Evolutionary conservation across 2,797 vertebrate species (phyloP).

Genomic region (Oreortyx pictus): DNA sequence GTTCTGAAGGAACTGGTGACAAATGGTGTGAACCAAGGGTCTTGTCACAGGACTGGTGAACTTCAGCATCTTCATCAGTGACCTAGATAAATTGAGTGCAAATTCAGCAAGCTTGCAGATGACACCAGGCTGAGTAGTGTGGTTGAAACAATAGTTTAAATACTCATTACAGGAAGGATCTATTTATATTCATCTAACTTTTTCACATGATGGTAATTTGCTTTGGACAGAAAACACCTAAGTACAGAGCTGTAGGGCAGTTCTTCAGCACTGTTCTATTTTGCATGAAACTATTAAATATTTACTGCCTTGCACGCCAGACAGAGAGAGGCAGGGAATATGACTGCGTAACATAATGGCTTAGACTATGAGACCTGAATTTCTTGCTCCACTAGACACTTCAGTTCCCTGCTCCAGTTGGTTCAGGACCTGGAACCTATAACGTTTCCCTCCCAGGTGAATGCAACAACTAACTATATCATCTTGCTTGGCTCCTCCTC

Average conservation of each 20-base stretch:
- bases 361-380: not conserved
- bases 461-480: not conserved
- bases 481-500: not conserved
- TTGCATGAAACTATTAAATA: conserved; percentile 56
- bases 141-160: not conserved
- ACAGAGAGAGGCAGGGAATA: not conserved
- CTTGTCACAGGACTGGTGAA: no score
- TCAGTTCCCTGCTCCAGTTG: conserved; percentile 61
- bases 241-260: not conserved
- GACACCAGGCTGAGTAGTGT: not conserved
- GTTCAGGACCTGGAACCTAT: not conserved
- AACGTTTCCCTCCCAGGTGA: conserved; percentile 11
- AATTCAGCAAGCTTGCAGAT: not conserved
- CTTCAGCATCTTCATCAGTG: not conserved
- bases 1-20: no score
- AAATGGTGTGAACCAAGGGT: not conserved
- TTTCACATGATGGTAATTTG: not conserved
- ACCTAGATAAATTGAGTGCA: not conserved
- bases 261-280: not conserved
- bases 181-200: not conserved
- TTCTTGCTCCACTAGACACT: conserved; percentile 50
- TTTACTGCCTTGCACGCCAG: not conserved
- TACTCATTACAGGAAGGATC: not conserved
- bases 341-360: not conserved
- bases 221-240: not conserved